Percentiles rank a stretch among this genome's conserved stretches.
These are phyloP conservation scores for Lagodon rhomboides DNA, from an alignment of 2,797 vertebrate species.

Conservation along the genomic window DNA sequence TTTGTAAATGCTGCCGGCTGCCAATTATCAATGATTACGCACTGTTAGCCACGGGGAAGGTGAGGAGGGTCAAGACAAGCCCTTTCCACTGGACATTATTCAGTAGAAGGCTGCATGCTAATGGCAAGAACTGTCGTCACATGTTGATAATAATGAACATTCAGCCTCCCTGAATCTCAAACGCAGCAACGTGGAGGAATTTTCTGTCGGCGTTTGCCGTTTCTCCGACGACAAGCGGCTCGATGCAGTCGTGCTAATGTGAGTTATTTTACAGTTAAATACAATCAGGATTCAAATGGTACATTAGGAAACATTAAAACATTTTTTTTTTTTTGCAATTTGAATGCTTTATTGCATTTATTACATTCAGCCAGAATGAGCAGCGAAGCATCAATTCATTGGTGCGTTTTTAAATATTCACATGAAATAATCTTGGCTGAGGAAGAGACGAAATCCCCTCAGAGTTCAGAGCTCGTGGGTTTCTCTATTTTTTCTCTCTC, in stretches of 20 bases:
- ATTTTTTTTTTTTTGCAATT: background rate
- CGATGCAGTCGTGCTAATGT: background rate
- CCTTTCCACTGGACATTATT: conserved; percentile 51
- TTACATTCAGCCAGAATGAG: background rate
- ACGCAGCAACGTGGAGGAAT: background rate
- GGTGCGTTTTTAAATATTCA: conserved; percentile 13
- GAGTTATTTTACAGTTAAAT: background rate
- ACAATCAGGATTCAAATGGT: conserved; percentile 32
- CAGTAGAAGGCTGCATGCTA: conserved; percentile 19
- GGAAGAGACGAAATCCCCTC: background rate
- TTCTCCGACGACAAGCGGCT: background rate
- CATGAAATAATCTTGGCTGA: conserved; percentile 8
- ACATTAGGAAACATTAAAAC: conserved; percentile 17
- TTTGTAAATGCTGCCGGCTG: conserved; percentile 78
- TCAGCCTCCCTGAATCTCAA: conserved; percentile 7
- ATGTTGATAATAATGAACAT: conserved; percentile 52
- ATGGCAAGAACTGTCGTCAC: conserved; percentile 25
- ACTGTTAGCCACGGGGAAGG: conserved; percentile 75
- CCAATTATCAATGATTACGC: conserved; percentile 82
- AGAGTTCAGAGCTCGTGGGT: background rate
- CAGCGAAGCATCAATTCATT: background rate
- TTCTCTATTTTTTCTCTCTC: background rate
- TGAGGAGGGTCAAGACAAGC: conserved; percentile 64
- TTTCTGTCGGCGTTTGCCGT: background rate
- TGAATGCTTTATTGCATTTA: conserved; percentile 27